A percentile compares a stretch with the other conserved stretches of the same genome.
Conservation (phyloP, 2,888 invertebrate species). For the Tanypteryx hageni region DNA sequence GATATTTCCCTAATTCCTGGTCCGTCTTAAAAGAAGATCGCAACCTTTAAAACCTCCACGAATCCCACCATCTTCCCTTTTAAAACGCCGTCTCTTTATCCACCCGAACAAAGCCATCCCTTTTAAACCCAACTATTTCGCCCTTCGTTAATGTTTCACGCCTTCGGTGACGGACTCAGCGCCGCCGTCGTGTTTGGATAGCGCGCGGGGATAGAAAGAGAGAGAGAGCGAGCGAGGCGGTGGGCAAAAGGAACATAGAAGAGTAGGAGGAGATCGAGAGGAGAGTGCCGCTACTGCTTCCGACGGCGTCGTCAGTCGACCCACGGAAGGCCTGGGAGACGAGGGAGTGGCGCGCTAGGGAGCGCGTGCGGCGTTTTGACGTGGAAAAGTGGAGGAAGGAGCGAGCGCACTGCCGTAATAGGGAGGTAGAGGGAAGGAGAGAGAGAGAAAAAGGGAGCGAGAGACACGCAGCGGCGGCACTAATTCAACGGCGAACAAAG, state of each 20-base stretch:
- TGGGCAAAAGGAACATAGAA: not conserved
- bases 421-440: not conserved
- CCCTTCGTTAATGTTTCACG: slow-evolving; percentile 43
- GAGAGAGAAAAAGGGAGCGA: not conserved
- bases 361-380: slow-evolving; percentile 5
- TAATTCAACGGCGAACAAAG: slow-evolving; percentile 36
- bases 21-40: not conserved
- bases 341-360: not conserved
- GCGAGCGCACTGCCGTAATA: not conserved
- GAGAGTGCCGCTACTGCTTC: not conserved
- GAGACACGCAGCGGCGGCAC: not conserved
- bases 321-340: not conserved
- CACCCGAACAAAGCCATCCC: not conserved
- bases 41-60: not conserved
- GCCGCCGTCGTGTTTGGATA: not conserved
- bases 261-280: not conserved
- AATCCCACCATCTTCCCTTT: not conserved
- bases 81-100: not conserved
- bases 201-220: not conserved
- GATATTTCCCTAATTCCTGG: not conserved
- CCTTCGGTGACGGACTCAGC: not conserved
- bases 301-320: not conserved
- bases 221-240: not conserved
- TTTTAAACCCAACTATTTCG: not conserved
- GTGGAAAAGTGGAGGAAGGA: not conserved